Conservation (phyloP, 2,888 invertebrate genomes). For the Luperina testacea region DNA sequence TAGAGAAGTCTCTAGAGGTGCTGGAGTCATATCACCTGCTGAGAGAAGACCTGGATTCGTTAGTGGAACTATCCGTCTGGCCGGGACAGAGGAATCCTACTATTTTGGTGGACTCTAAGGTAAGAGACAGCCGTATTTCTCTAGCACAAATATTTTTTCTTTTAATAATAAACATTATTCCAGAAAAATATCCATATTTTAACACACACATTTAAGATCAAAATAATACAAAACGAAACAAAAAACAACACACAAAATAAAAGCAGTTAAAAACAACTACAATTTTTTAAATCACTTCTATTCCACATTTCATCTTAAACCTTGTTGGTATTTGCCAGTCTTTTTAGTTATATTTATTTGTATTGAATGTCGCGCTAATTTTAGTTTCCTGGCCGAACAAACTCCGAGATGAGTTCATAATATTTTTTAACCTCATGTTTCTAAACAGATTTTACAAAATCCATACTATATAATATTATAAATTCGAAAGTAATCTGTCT, state of each 20-base stretch:
- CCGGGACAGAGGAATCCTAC: conserved; percentile 94
- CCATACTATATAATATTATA: too few species aligned
- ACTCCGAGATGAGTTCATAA: neutral
- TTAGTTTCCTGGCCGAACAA: neutral
- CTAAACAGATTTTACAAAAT: neutral
- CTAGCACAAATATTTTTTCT: neutral
- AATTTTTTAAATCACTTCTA: too few species aligned
- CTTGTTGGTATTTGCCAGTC: neutral
- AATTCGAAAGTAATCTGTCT: too few species aligned
- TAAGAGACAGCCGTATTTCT: conserved; percentile 64
- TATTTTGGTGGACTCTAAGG: conserved; percentile 93
- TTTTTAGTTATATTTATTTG: neutral
- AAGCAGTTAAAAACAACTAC: neutral
- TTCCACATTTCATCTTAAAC: too few species aligned
- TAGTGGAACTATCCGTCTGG: conserved; percentile 96
- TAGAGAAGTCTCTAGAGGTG: conserved; percentile 92
- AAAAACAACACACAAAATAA: too few species aligned
- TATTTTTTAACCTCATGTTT: neutral
- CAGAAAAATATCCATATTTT: too few species aligned
- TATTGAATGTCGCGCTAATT: neutral
- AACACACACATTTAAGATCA: too few species aligned
- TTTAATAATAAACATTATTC: neutral
- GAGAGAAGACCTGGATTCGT: conserved; percentile 97
- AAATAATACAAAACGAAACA: too few species aligned
- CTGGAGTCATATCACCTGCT: conserved; percentile 96